Conservation (phyloP, 2,888 invertebrate genomes). For the Belgica antarctica region DNA sequence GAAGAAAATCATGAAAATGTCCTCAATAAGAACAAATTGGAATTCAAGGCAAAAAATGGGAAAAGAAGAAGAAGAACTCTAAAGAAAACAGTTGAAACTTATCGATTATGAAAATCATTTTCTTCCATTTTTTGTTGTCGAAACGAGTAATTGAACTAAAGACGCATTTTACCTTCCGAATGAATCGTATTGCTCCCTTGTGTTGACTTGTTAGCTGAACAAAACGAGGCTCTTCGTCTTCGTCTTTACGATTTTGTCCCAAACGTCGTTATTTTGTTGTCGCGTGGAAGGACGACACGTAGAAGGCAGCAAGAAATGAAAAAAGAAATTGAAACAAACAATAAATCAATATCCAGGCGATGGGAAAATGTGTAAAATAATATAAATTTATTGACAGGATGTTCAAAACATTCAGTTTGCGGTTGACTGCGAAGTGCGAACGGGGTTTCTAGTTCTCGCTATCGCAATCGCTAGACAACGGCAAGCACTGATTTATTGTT, state of each 20-base stretch:
- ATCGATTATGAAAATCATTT: conserved; percentile 28
- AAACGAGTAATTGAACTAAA: conserved; percentile 18
- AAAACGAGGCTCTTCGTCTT: conserved; percentile 77
- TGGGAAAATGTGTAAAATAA: conserved; percentile 2
- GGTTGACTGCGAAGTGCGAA: not conserved
- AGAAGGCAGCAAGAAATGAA: not conserved
- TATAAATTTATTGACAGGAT: conserved; percentile 36
- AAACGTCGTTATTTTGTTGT: not conserved
- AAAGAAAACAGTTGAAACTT: conserved; percentile 12
- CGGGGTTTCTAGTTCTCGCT: no score
- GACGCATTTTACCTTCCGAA: conserved; percentile 73
- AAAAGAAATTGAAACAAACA: conserved; percentile 27
- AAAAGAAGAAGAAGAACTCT: not conserved
- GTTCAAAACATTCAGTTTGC: not conserved
- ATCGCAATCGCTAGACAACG: no score
- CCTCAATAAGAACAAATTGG: not conserved
- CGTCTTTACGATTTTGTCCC: conserved; percentile 58
- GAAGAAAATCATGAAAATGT: not conserved
- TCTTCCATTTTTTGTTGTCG: not conserved
- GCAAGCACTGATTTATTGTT: no score
- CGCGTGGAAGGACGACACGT: not conserved
- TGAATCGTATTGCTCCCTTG: conserved; percentile 85
- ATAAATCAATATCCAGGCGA: conserved; percentile 27
- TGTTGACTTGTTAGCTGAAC: conserved; percentile 81
- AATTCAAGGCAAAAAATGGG: no score